Base-by-base conservation (phyloP, 2,113 vertebrate genomes). In the Oriolus oriolus region DNA sequence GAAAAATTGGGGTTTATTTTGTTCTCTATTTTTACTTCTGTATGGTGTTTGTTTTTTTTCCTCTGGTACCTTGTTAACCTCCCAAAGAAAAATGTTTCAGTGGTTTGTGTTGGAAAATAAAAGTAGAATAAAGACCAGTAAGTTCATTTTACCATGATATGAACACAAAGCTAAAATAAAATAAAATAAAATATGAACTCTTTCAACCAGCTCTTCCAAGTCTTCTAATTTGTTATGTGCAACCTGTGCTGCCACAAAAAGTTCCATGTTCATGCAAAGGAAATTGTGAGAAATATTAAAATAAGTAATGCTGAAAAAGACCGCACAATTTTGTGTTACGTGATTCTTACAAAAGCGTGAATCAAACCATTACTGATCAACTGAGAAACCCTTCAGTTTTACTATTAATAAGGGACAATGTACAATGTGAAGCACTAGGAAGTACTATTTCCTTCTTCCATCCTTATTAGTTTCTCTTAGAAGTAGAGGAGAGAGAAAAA, bases 301-400 rank as follows among this genome's bases (percentile, higher is more conserved):
- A 59, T 45, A 71, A 89, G 4, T n/a, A 54, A 39, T 44, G 7
- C 10, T 39, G 35, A 42, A 39, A 69, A 54, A 77, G 8, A 0
- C 0, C 16, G 6, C 3, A 2, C 11, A 39, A 2, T 47, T 86
- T 78, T 66, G 11, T 79, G 5, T 13, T 42, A 31, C 30, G 12
- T 54, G 14, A 76, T 73, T 35, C n/a, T n/a, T 42, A 18, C 8
- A 80, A 84, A 86, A 71, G 3, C 2, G 0, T 59, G 21, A 52
- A 22, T 41, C 41, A 71, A 71, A 28, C 11, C 30, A 41, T 42
- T 64, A 24, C 7, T 75, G 14, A 66, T 33, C 37, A 70, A 37
- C 22, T 37, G 28, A 47, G 14, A 75, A 49, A 37, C 5, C 20
- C 7, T 50, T 74, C 31, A 49, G 7, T 33, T 92, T 60, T 53